Evolutionary conservation across 2,797 vertebrate genomes (phyloP).

Genomic region (Pangasius larnaudii): DNA sequence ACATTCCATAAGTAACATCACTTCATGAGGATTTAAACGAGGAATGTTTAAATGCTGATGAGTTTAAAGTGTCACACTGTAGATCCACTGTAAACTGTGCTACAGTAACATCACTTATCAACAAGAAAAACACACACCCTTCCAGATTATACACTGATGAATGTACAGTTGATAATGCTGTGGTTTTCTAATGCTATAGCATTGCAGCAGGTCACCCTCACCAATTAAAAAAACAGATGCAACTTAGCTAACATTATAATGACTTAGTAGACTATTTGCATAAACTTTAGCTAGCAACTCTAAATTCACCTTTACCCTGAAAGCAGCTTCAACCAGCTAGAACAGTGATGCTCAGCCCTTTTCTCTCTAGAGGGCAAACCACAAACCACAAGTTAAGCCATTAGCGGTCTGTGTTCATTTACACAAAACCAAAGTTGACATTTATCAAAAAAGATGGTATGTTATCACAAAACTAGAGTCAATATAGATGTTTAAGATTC

Average conservation of each 20-base stretch:
- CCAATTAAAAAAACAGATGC: not conserved
- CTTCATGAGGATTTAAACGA: not conserved
- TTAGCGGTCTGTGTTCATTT: not conserved
- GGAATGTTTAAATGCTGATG: not conserved
- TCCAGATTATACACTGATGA: not conserved
- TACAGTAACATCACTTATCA: not conserved
- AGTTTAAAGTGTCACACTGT: not conserved
- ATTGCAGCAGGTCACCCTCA: not conserved
- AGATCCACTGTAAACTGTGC: not conserved
- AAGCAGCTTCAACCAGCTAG: not conserved
- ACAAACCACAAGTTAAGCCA: not conserved
- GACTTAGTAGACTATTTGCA: not conserved
- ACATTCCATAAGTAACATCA: not conserved
- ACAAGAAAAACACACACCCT: not conserved
- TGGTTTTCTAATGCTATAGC: not conserved
- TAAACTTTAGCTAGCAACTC: not conserved
- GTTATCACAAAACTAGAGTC: not conserved
- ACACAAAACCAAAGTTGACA: not conserved
- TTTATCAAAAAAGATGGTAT: not conserved
- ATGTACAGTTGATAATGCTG: not conserved
- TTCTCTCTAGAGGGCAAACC: conserved; percentile 3
- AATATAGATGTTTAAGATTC: too few relatives aligned
- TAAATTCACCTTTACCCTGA: not conserved
- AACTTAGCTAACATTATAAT: not conserved
- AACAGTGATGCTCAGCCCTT: not conserved